Conservation (phyloP, 2,888 invertebrate genomes). For the Cacoxenus indagator region DNA sequence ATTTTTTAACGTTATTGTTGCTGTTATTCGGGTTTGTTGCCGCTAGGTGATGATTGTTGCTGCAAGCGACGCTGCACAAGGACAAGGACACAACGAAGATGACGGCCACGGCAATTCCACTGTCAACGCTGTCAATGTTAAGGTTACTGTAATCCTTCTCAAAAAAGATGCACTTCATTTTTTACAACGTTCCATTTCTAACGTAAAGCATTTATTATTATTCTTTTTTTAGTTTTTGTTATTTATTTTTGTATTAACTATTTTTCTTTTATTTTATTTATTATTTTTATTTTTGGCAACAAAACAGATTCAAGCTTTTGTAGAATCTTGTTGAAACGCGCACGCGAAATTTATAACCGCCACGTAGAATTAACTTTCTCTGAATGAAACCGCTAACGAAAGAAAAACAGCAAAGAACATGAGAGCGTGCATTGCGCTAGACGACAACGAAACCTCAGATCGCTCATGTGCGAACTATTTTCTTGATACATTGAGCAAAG, state of each 20-base stretch:
- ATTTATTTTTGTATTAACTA: background rate
- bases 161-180: background rate
- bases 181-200: background rate
- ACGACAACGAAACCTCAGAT: conserved; percentile 9
- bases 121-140: conserved; percentile 28
- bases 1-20: background rate
- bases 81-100: conserved; percentile 48
- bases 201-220: background rate
- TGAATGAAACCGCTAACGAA: conserved; percentile 56
- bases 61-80: conserved; percentile 63
- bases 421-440: background rate
- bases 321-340: conserved; percentile 33
- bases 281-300: background rate
- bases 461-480: background rate
- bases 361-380: conserved; percentile 70
- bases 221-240: background rate
- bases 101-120: background rate
- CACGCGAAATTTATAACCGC: conserved; percentile 54
- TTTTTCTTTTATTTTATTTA: too few relatives aligned
- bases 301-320: background rate
- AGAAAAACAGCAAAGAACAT: conserved; percentile 2
- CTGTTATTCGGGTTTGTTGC: background rate
- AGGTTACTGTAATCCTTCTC: conserved; percentile 24
- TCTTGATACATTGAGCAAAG: too few relatives aligned
- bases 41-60: too few relatives aligned